Percentiles rank a stretch among this genome's conserved stretches.
Evolutionary conservation across 2,113 vertebrate species (phyloP).

Genomic region (Xerus inauris): DNA sequence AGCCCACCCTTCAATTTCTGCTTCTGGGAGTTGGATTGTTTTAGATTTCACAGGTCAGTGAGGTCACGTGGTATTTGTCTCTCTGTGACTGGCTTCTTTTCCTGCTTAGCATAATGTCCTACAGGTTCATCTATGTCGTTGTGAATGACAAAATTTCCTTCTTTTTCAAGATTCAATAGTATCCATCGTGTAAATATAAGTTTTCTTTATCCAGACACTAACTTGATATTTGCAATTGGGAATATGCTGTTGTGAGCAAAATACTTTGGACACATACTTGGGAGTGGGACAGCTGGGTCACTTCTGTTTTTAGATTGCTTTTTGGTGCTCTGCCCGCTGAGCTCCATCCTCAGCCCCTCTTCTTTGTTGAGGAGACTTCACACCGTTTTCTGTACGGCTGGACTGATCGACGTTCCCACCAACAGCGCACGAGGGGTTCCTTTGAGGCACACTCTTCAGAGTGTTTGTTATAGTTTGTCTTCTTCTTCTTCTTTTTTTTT

Average conservation of each 20-base stretch:
- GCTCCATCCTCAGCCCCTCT: not conserved
- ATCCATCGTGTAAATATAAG: not conserved
- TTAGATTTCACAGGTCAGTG: not conserved
- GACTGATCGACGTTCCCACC: not conserved
- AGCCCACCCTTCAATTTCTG: not conserved
- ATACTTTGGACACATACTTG: not conserved
- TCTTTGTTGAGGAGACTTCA: not conserved
- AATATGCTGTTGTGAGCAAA: not conserved
- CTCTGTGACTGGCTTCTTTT: not conserved
- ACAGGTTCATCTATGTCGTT: not conserved
- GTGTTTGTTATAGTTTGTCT: not conserved
- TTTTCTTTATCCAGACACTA: not conserved
- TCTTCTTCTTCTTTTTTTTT: not conserved
- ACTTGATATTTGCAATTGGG: not conserved
- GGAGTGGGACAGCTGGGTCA: not conserved
- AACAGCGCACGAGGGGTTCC: not conserved
- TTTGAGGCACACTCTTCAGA: not conserved
- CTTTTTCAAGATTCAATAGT: not conserved
- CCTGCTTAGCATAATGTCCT: not conserved
- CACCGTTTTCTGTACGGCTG: not conserved
- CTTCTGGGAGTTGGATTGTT: not conserved
- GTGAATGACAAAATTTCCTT: not conserved
- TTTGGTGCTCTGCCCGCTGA: not conserved
- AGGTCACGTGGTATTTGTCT: not conserved
- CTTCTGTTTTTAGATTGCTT: not conserved